Evolutionary conservation across 2,797 vertebrate genomes (phyloP).

Genomic region (Crypturellus tataupa): DNA sequence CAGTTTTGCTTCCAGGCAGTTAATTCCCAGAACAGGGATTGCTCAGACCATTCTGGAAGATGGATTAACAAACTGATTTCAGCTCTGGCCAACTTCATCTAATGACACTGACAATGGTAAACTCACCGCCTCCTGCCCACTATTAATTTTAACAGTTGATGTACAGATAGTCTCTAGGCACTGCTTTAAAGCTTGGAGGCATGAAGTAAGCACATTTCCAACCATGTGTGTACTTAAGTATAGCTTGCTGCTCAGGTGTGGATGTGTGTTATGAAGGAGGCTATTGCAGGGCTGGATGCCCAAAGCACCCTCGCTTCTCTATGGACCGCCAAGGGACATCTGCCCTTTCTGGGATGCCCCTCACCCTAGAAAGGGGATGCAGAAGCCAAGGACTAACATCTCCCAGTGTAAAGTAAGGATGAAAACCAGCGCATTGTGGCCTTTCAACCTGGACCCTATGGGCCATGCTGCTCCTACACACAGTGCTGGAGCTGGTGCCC

Average conservation of each 20-base stretch:
- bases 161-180: not conserved
- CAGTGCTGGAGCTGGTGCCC: not conserved
- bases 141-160: not conserved
- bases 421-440: not conserved
- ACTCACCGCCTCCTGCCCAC: not conserved
- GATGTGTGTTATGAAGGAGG: not conserved
- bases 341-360: not conserved
- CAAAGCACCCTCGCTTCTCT: not conserved
- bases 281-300: not conserved
- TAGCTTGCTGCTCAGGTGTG: not conserved
- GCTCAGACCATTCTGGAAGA: not conserved
- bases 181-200: not conserved
- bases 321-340: no score
- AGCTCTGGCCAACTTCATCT: not conserved
- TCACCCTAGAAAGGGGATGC: fast-evolving
- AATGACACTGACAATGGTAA: not conserved
- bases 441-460: not conserved
- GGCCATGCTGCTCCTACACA: not conserved
- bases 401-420: not conserved
- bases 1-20: not conserved
- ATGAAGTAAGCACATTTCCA: not conserved
- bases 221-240: not conserved
- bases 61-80: not conserved
- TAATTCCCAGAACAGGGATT: not conserved
- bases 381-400: not conserved